These are phyloP conservation scores for Catostomus latipinnis DNA, from an alignment of 2,797 vertebrate genomes.

Conservation along the genomic window DNA sequence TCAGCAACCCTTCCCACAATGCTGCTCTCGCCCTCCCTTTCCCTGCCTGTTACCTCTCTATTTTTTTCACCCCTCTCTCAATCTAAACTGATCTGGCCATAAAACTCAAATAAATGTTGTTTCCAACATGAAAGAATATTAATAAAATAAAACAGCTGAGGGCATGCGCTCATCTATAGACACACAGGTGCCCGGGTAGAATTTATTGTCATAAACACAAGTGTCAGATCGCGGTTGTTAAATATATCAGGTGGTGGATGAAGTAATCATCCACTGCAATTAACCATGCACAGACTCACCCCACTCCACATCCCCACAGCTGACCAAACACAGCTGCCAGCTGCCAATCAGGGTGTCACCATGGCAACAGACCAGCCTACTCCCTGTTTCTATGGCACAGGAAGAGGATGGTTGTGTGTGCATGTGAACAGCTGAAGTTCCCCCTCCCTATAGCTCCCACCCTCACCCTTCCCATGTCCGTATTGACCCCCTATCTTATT, in stretches of 20 bases:
- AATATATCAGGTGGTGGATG: conserved; percentile 52
- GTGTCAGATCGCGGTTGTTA: conserved; percentile 42
- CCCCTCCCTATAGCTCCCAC: conserved; percentile 31
- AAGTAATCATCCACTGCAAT: conserved; percentile 49
- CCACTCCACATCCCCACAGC: conserved; percentile 61
- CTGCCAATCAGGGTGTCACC: conserved; percentile 67
- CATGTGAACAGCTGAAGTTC: conserved; percentile 63
- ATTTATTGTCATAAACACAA: conserved; percentile 50
- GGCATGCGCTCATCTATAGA: conserved; percentile 33
- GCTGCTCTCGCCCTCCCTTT: conserved; percentile 63
- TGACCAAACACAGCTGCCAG: conserved; percentile 74
- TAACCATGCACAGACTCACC: conserved; percentile 46
- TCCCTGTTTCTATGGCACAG: conserved; percentile 68
- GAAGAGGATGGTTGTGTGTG: conserved; percentile 50
- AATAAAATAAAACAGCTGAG: conserved; percentile 49
- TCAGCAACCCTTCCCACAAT: conserved; percentile 83
- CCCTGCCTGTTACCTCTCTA: conserved; percentile 61
- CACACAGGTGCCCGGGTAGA: conserved; percentile 42
- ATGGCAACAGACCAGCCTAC: conserved; percentile 68
- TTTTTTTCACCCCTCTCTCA: conserved; percentile 49
- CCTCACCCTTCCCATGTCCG: conserved; percentile 39
- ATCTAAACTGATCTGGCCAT: conserved; percentile 41
- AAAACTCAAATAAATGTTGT: conserved; percentile 40
- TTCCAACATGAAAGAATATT: conserved; percentile 40
- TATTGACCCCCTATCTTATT: conserved; percentile 60